Conservation (phyloP, 92 coral and sea anemone genomes). For the Chrysogorgia sp. region DNA sequence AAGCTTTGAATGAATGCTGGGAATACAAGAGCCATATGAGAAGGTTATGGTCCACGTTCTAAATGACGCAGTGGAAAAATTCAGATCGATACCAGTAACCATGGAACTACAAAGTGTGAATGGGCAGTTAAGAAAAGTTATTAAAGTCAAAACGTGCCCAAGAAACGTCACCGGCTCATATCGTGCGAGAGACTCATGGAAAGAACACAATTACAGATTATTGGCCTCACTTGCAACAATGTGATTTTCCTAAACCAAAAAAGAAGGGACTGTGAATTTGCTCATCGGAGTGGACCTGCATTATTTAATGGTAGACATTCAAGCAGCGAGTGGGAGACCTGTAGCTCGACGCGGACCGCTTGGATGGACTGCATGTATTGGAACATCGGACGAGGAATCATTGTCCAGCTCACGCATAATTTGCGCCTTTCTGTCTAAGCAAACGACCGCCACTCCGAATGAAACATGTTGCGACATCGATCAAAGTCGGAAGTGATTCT, state of each 20-base stretch:
- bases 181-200: slow-evolving; percentile 66
- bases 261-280: slow-evolving; percentile 59
- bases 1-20: slow-evolving; percentile 27
- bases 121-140: slow-evolving; percentile 57
- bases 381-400: too few species aligned
- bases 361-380: slow-evolving; percentile 69
- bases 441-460: too few species aligned
- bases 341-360: slow-evolving; percentile 71
- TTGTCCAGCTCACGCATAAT: neutral
- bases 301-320: slow-evolving; percentile 58
- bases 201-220: slow-evolving; percentile 39
- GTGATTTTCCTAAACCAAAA: slow-evolving; percentile 66
- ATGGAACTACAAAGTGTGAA: slow-evolving; percentile 57
- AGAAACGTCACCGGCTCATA: slow-evolving; percentile 60
- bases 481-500: neutral
- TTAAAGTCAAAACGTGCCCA: slow-evolving; percentile 64
- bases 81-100: slow-evolving; percentile 58
- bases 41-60: slow-evolving; percentile 64
- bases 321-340: slow-evolving; percentile 50
- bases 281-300: slow-evolving; percentile 65
- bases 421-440: neutral
- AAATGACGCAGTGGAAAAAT: slow-evolving; percentile 57
- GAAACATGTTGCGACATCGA: too few species aligned
- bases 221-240: slow-evolving; percentile 62
- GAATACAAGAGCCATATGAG: slow-evolving; percentile 52